Evolutionary conservation across 2,113 vertebrate species (phyloP).

Genomic region (Lontra canadensis): DNA sequence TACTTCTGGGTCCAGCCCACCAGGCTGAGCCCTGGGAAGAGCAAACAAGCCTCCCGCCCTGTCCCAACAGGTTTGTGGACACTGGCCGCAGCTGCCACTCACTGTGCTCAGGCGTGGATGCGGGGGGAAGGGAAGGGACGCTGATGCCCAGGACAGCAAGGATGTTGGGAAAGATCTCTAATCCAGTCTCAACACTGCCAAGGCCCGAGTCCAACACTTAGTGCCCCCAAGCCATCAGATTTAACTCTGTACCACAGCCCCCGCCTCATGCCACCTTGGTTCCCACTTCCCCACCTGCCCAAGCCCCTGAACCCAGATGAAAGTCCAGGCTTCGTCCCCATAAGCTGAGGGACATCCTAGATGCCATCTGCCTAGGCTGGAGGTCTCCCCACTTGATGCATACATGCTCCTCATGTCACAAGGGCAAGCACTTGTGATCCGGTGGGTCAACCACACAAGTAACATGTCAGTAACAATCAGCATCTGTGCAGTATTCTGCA

Average conservation of each 20-base stretch:
- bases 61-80: constrained; percentile 71
- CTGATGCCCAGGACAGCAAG: not conserved
- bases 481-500: not conserved
- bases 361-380: not conserved
- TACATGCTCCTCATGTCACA: not conserved
- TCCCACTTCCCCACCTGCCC: not conserved
- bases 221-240: not conserved
- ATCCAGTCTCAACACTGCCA: not conserved
- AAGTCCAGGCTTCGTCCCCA: not conserved
- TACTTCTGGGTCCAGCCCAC: constrained; percentile 55
- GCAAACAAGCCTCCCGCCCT: constrained; percentile 74
- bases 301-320: not conserved
- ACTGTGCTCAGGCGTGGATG: not conserved
- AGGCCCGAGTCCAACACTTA: not conserved
- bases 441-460: not conserved
- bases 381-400: not conserved
- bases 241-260: not conserved
- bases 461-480: not conserved
- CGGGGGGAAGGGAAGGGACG: too few relatives aligned
- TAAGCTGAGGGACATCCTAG: not conserved
- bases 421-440: not conserved
- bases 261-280: accelerated
- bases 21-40: constrained; percentile 81
- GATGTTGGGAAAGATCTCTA: not conserved
- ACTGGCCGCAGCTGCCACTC: constrained; percentile 54